Evolutionary conservation across 2,113 vertebrate genomes (phyloP).

Genomic region (Anthoscopus minutus): DNA sequence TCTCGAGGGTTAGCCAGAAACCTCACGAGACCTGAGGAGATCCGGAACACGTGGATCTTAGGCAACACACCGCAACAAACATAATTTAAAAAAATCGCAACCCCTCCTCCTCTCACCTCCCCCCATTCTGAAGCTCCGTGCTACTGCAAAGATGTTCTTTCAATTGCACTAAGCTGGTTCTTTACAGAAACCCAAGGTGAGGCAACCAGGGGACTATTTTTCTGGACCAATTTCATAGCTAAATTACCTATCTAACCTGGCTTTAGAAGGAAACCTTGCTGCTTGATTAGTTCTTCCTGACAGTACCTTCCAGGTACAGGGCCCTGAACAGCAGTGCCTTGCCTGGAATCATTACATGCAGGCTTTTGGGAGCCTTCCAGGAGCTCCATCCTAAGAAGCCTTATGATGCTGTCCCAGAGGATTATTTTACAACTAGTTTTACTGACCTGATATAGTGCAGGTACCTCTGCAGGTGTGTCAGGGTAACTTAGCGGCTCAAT

Average conservation of each 20-base stretch:
- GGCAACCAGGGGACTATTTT: neutral
- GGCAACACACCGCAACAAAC: too few species aligned
- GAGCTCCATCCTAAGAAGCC: neutral
- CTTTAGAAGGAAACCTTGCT: neutral
- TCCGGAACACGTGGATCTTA: too few species aligned
- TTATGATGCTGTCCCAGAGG: neutral
- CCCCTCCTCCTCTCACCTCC: neutral
- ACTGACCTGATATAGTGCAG: neutral
- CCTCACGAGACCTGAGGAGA: too few species aligned
- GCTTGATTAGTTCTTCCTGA: neutral
- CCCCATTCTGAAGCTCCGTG: neutral
- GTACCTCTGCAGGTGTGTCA: neutral
- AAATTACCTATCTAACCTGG: neutral
- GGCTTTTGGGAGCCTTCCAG: neutral
- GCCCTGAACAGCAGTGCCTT: neutral
- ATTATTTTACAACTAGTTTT: neutral
- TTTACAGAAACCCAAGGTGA: neutral
- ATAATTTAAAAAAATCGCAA: neutral
- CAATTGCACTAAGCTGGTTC: neutral
- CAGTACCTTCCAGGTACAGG: neutral
- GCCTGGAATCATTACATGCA: neutral
- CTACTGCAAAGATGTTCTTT: neutral
- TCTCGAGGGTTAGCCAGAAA: too few species aligned
- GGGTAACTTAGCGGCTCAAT: neutral
- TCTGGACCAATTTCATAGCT: neutral